Evolutionary conservation across 2,797 vertebrate species (phyloP).

Genomic region (Rhadinocentrus ornatus): DNA sequence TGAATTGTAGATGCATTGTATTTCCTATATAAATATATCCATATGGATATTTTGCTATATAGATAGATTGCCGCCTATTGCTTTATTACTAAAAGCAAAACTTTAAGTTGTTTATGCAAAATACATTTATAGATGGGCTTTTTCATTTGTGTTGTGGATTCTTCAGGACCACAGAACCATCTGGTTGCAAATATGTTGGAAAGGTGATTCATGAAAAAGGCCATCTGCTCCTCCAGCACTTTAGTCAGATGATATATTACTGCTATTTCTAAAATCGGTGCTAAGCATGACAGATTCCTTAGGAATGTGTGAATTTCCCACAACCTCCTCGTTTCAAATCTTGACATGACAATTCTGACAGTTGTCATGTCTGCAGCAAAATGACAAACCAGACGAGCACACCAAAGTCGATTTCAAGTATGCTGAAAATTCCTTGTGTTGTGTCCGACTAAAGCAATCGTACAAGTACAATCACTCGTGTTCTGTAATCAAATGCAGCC

Average conservation of each 20-base stretch:
- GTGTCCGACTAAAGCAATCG: not conserved
- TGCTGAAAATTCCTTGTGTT: not conserved
- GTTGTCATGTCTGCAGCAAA: slow-evolving; percentile 28
- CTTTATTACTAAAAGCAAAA: not conserved
- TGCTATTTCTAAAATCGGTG: slow-evolving; percentile 62
- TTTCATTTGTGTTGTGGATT: slow-evolving; percentile 17
- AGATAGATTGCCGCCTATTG: too few relatives aligned
- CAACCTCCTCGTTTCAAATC: slow-evolving; percentile 60
- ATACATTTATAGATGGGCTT: not conserved
- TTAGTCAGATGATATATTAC: slow-evolving; percentile 51
- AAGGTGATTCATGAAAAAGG: slow-evolving; percentile 69
- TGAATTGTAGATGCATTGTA: not conserved
- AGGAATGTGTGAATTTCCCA: slow-evolving; percentile 58
- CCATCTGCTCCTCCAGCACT: slow-evolving; percentile 59
- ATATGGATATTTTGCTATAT: too few relatives aligned
- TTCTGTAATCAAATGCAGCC: not conserved
- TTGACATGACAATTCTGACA: slow-evolving; percentile 59
- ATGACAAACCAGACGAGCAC: not conserved
- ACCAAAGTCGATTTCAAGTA: slow-evolving; percentile 2
- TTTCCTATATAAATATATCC: too few relatives aligned
- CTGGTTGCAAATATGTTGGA: slow-evolving; percentile 62
- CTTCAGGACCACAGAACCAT: slow-evolving; percentile 39
- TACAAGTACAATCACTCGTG: not conserved
- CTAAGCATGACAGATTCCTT: slow-evolving; percentile 58
- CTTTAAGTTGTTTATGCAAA: not conserved